Percentiles rank a stretch among this genome's conserved stretches.
These are phyloP conservation scores for Orussus abietinus DNA, from an alignment of 1,140 invertebrate genomes.

Conservation along the genomic window DNA sequence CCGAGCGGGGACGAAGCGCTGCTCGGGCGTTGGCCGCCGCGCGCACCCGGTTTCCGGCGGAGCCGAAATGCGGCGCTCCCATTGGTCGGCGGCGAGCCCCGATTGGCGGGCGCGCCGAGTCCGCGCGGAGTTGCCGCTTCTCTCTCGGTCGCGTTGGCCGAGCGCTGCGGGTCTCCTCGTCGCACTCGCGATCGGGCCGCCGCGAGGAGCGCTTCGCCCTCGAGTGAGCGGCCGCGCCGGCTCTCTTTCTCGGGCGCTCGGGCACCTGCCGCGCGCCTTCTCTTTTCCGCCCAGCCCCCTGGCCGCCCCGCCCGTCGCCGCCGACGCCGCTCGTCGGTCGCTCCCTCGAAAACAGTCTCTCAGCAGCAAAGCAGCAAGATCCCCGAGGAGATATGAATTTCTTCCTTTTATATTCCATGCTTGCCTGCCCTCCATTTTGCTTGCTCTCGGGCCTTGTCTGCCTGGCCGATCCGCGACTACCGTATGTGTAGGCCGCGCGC, in stretches of 20 bases:
- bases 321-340: not conserved
- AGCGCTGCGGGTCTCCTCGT: conserved; percentile 13
- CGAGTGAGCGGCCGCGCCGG: conserved; percentile 6
- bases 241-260: conserved; percentile 14
- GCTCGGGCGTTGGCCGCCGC: too few relatives aligned
- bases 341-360: conserved; percentile 49
- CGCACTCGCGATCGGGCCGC: conserved; percentile 11
- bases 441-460: conserved; percentile 51
- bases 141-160: not conserved
- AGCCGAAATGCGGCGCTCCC: not conserved
- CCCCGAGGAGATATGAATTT: conserved; percentile 51
- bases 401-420: conserved; percentile 53
- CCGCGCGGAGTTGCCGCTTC: conserved; percentile 38
- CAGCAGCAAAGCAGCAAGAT: conserved; percentile 50
- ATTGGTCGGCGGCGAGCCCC: conserved; percentile 29
- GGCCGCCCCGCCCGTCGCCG: conserved; percentile 1
- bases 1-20: too few relatives aligned
- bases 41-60: too few relatives aligned
- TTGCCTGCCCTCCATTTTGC: conserved; percentile 51
- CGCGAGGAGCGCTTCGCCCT: conserved; percentile 6
- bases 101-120: conserved; percentile 20
- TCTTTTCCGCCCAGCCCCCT: conserved; percentile 18
- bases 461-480: conserved; percentile 49
- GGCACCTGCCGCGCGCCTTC: conserved; percentile 8
- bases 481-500: conserved; percentile 45